Percentiles rank a stretch among this genome's conserved stretches.
Evolutionary conservation across 2,888 invertebrate genomes (phyloP).

Genomic region (Acronicta psi): DNA sequence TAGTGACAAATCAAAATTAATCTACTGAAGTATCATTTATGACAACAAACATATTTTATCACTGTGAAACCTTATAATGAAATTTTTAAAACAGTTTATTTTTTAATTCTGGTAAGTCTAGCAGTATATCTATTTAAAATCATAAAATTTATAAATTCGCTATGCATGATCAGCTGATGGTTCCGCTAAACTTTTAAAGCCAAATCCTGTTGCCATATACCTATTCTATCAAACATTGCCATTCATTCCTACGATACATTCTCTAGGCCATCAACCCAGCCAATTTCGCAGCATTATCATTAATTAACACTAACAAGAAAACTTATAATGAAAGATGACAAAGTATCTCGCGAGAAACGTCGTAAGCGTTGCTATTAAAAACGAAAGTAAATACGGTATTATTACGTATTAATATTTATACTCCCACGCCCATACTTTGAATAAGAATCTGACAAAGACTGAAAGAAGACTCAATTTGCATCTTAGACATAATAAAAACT

Average conservation of each 20-base stretch:
- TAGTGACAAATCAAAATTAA: too few relatives aligned
- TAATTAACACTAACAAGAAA: conserved; percentile 23
- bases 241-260: neutral
- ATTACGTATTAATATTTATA: conserved; percentile 20
- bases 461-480: conserved; percentile 11
- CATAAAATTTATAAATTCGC: too few relatives aligned
- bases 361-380: conserved; percentile 20
- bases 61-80: too few relatives aligned
- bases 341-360: conserved; percentile 10
- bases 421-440: conserved; percentile 27
- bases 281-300: neutral
- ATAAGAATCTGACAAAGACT: conserved; percentile 9
- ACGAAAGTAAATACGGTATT: conserved; percentile 42
- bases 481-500: conserved; percentile 4
- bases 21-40: too few relatives aligned
- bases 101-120: too few relatives aligned
- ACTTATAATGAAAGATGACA: conserved; percentile 24
- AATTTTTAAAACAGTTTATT: too few relatives aligned
- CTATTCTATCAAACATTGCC: too few relatives aligned
- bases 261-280: neutral
- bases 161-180: too few relatives aligned
- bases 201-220: too few relatives aligned
- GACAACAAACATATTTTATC: too few relatives aligned
- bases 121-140: too few relatives aligned
- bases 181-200: too few relatives aligned